These are phyloP conservation scores for Protonibea diacanthus DNA, from an alignment of 2,797 vertebrate species.

Conservation along the genomic window DNA sequence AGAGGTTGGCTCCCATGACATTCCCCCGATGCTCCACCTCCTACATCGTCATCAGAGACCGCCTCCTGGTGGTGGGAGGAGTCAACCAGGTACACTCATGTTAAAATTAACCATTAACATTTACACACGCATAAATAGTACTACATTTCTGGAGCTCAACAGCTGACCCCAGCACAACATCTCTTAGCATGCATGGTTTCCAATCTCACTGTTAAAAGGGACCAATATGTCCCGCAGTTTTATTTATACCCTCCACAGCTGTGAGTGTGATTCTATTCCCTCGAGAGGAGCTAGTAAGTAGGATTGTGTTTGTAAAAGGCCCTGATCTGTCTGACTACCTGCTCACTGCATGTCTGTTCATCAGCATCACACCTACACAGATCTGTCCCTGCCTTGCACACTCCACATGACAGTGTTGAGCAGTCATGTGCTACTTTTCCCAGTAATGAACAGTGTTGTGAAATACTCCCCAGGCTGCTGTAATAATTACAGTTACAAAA, in stretches of 20 bases:
- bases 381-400: neutral
- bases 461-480: neutral
- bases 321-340: neutral
- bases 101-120: neutral
- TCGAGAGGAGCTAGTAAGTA: neutral
- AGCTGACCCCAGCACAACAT: neutral
- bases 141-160: neutral
- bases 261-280: neutral
- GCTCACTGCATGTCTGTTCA: neutral
- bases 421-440: neutral
- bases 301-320: neutral
- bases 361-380: neutral
- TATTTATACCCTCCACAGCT: slow-evolving; percentile 18
- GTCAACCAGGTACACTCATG: slow-evolving; percentile 86
- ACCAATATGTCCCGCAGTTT: neutral
- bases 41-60: slow-evolving; percentile 91
- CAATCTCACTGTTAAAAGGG: neutral
- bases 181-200: neutral
- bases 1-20: slow-evolving; percentile 91
- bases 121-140: too few species aligned
- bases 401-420: neutral
- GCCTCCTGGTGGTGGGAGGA: slow-evolving; percentile 94
- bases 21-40: slow-evolving; percentile 95
- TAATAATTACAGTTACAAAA: neutral
- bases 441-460: neutral